Evolutionary conservation across 2,113 vertebrate genomes (phyloP), one percentile per base, ranked within the genome.

Genomic region (Indicator maculatus): DNA sequence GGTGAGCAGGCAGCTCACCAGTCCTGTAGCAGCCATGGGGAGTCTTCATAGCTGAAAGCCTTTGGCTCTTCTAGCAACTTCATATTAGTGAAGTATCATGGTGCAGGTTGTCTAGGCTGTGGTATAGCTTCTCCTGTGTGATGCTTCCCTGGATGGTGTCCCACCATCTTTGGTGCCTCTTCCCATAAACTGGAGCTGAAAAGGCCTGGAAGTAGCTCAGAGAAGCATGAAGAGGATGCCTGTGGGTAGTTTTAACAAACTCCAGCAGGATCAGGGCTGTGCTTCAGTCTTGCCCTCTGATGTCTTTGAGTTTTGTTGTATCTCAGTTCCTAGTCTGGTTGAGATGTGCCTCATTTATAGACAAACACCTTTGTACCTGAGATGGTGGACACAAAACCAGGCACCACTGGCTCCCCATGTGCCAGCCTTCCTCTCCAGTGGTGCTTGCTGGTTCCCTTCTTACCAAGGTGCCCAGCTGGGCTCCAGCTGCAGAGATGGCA

Each of bases 281-380:
- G 19, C 60, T 93, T 56, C 69, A 41, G 52, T 30, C 52, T 74
- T 77, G 12, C 67, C 58, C 30, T 55, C 64, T 19, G 13, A 12
- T n/a, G 41, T 17, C 50, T 72, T 21, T 53, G 27, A 12, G 16
- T 59, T 69, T 20, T 18, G 89, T 8, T 18, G 14, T 14, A 1
- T 64, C 27, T 70, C n/a, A 2, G 58, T 64, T 78, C 60, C 55
- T n/a, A 24, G 33, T 2, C 21, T 23, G 56, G 30, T 12, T 61
- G 76, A 20, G 81, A 39, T 28, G 8, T 4, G 33, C 39, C 81
- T 58, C 30, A 0, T 15, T 33, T 27, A 18, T 2, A 63, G 85
- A 28, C 53, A 27, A 12, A 31, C 1, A 2, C 12, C 70, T 26
- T 58, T 1, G 0, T 38, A 3, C 33, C 47, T 1, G 11, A 27